Percentiles rank a stretch among this genome's conserved stretches.
phyloP scores from a whole-genome alignment of 2,797 vertebrate species.

The Forpus xanthops region DNA sequence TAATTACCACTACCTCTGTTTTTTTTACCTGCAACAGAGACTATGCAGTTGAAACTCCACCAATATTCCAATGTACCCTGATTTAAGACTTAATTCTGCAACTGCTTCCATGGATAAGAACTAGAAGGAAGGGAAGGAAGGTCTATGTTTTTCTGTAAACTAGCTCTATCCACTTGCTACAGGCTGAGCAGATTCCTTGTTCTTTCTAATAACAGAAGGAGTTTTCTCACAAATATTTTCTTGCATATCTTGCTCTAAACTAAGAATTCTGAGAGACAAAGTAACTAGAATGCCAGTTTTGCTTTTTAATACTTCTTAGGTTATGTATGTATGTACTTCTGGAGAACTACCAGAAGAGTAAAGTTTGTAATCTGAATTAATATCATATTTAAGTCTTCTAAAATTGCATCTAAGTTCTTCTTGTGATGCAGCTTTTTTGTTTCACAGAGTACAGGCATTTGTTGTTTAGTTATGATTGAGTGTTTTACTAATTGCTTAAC shows the following conservation, averaged over 20 bases:
- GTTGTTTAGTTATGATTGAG: not conserved
- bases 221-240: not conserved
- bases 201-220: not conserved
- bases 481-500: not conserved
- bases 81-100: not conserved
- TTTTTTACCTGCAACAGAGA: not conserved
- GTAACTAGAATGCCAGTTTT: not conserved
- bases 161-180: not conserved
- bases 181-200: not conserved
- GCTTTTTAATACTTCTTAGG: not conserved
- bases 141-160: not conserved
- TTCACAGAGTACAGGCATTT: not conserved
- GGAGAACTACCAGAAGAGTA: not conserved
- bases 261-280: not conserved
- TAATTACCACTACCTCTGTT: not conserved
- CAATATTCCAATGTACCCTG: not conserved
- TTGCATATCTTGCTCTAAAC: not conserved
- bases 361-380: not conserved
- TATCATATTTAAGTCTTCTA: not conserved
- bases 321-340: not conserved
- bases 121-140: not conserved
- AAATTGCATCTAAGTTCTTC: not conserved
- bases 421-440: not conserved
- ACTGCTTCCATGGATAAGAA: not conserved
- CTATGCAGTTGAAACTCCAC: not conserved